Base-by-base conservation (phyloP, 2,113 vertebrate species). In the Pavo muticus region DNA sequence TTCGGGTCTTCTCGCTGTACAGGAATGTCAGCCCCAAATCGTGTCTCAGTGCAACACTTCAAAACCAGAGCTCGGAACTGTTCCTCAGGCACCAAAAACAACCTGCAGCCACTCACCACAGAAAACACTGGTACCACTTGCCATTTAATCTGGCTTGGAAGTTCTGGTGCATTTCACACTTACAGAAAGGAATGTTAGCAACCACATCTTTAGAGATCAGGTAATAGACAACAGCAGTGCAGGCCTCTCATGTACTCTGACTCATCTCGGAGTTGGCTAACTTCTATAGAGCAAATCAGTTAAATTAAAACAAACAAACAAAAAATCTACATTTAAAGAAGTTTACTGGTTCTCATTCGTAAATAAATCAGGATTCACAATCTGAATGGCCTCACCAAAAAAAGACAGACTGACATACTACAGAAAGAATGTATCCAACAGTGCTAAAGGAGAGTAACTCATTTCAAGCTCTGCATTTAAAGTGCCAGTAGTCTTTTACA, bases 381-480 rank as follows among this genome's bases (percentile, higher is more conserved):
- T 90, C 90, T 65, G 70, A 54, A 91, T 19, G 73, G 65, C 10
- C 21, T 94, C 84, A 50, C 45, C 29, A 80, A 56, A 72, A 80
- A 56, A 72, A 84, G 61, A 56, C 72, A 75, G 48, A 54, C 9
- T 23, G 29, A 42, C 37, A 75, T 7, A 44, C 25, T 54, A 80
- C 48, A 76, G 13, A 71, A 88, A 73, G 3, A 79, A 80, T 45
- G 74, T 42, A 77, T 64, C n/a, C 29, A 23, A 17, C 2, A 0
- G 6, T 23, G 14, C 75, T 83, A 80, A 81, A 59, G 50, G 32
- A 37, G 4, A 93, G 23, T 30, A 93, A 94, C 48, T 79, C 0
- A 75, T 91, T 94, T 94, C 90, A 94, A 96, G 91, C 93, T 95
- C 89, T 96, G 86, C 69, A 78, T 94, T 95, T 94, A 37, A 95